phyloP scores from a whole-genome alignment of 2,797 vertebrate genomes.

The Petrocephalus schoutedeni region DNA sequence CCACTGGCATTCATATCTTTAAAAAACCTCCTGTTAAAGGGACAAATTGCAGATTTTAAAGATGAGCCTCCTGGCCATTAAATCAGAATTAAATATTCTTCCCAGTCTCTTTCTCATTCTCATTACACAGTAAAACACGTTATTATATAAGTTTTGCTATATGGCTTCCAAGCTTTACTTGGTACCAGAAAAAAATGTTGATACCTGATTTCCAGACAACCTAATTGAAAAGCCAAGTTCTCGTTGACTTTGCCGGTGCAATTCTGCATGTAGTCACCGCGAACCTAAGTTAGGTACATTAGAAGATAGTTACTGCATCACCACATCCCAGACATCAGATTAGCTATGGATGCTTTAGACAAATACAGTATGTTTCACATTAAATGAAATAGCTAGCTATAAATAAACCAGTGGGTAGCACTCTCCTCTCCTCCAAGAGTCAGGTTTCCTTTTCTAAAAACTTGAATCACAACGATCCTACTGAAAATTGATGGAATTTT shows the following conservation, averaged over 20 bases:
- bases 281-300: constrained; percentile 63
- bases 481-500: background rate
- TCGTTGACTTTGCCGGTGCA: constrained; percentile 86
- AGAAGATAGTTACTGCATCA: background rate
- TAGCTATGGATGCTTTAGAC: background rate
- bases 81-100: background rate
- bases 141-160: background rate
- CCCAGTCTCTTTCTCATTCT: background rate
- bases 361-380: background rate
- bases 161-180: background rate
- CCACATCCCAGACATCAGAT: background rate
- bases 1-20: constrained; percentile 95
- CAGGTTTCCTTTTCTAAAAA: background rate
- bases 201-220: constrained; percentile 92
- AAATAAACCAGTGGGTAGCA: background rate
- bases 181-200: background rate
- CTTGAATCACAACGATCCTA: background rate
- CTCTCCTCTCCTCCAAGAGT: background rate
- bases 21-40: constrained; percentile 77
- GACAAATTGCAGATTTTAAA: background rate
- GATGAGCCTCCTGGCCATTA: background rate
- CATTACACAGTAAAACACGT: background rate
- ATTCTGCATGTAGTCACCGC: constrained; percentile 86
- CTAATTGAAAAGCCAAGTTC: constrained; percentile 86
- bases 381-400: background rate